Evolutionary conservation across 2,113 vertebrate genomes (phyloP), one percentile per base, ranked within the genome.

Genomic region (Pipa parva): DNA sequence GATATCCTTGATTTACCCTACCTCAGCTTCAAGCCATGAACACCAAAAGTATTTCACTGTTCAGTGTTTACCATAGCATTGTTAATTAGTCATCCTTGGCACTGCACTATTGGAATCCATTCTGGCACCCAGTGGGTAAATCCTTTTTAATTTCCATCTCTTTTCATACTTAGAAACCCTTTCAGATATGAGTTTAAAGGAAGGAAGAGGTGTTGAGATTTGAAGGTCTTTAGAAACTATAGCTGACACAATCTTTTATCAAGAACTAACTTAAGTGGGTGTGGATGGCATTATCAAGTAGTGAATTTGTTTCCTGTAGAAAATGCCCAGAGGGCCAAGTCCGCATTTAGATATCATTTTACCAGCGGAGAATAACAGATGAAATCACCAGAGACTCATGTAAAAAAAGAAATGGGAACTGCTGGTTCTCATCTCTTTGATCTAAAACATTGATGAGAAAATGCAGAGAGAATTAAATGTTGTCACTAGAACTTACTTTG

Each of bases 181-280:
- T 49, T 24, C 18, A 49, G 11, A 49, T 49, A 49, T 37, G 56
- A 17, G 13, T 20, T 54, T 39, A 27, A 9, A 59, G 26, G n/a
- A 18, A 60, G 37, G 58, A 42, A 27, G 22, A 60, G 25, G 39
- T 9, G 7, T 20, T 22, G 39, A n/a, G 45, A 48, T 20, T 21
- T 12, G 2, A 7, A 21, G 42, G n/a, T 46, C 59, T 8, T 61
- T 58, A 21, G 29, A 21, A 33, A 20, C 28, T 22, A 21, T 2
- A 12, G 28, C 6, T 58, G 29, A 33, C 29, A 58, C 27, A 24
- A 20, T 9, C n/a, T 33, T 11, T 46, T 39, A 59, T 4, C 21
- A 36, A 28, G n/a, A 25, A 17, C 18, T 69, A 55, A 21, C 28
- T 51, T 12, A 63, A 29, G 36, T 51, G 54, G 55, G 54, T 72